Conservation (phyloP, 2,113 vertebrate species). For the Chloroceryle aenea region DNA sequence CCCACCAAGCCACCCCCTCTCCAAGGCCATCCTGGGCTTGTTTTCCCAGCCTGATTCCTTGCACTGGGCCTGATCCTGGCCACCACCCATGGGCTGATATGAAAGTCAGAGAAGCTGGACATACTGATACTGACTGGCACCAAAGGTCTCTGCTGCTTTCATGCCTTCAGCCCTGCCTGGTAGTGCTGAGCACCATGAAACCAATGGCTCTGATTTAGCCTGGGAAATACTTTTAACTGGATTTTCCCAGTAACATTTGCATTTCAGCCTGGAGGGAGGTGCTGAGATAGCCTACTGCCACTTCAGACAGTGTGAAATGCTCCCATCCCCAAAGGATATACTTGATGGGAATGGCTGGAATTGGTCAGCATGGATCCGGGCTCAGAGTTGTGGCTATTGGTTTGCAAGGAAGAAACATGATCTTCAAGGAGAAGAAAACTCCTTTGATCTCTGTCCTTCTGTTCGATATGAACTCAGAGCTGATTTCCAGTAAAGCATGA, state of each 20-base stretch:
- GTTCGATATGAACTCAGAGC: not conserved
- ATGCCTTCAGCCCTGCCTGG: not conserved
- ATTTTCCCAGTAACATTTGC: not conserved
- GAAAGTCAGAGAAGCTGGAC: not conserved
- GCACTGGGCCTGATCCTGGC: not conserved
- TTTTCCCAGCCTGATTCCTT: not conserved
- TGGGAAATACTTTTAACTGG: not conserved
- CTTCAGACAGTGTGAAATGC: not conserved
- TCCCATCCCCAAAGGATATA: not conserved
- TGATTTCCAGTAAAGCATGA: not conserved
- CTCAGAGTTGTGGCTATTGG: not conserved
- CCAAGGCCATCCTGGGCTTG: rapidly evolving
- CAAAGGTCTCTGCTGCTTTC: not conserved
- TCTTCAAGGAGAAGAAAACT: not conserved
- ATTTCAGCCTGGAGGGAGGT: not conserved
- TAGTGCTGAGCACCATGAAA: not conserved
- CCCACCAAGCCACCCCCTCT: not conserved
- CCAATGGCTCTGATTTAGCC: not conserved
- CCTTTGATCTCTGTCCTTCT: slow-evolving; percentile 40
- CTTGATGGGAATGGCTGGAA: not conserved
- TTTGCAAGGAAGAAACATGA: slow-evolving; percentile 26
- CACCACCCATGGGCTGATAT: not conserved
- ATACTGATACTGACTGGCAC: not conserved
- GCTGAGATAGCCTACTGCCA: not conserved
- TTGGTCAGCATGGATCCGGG: not conserved